Percentiles rank a stretch among this genome's conserved stretches.
These are phyloP conservation scores for Catagonus wagneri DNA, from an alignment of 2,113 vertebrate genomes.

Conservation along the genomic window DNA sequence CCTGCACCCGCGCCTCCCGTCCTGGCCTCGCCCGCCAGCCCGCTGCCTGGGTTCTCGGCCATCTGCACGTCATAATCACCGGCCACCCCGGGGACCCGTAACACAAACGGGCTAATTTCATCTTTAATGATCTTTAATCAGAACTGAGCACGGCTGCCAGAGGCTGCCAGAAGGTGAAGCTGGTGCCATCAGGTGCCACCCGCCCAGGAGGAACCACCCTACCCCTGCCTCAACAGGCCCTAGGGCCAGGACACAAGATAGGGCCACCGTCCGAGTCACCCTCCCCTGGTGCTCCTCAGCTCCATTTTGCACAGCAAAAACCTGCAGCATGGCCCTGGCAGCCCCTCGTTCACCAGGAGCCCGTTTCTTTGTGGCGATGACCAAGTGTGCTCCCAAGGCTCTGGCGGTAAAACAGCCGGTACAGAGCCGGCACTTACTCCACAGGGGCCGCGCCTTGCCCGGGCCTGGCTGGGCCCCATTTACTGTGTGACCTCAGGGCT, in stretches of 20 bases:
- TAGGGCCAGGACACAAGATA: background rate
- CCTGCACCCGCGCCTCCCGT: background rate
- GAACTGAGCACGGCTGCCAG: constrained; percentile 85
- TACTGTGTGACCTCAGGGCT: background rate
- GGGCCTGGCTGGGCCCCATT: background rate
- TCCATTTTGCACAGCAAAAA: background rate
- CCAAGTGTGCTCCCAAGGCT: background rate
- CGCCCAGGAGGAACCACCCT: background rate
- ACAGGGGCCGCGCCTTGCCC: accelerated
- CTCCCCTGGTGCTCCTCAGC: background rate
- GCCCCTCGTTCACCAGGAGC: background rate
- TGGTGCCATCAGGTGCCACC: constrained; percentile 52
- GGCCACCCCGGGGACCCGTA: constrained; percentile 84
- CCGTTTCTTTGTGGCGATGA: constrained; percentile 4
- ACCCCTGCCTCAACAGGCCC: background rate
- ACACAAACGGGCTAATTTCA: constrained; percentile 90
- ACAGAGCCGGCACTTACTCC: background rate
- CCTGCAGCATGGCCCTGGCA: background rate
- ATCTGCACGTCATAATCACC: constrained; percentile 87
- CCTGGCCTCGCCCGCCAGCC: background rate
- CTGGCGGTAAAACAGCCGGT: background rate
- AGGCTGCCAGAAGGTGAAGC: constrained; percentile 85
- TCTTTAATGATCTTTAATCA: constrained; percentile 92
- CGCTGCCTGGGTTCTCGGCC: constrained; percentile 78
- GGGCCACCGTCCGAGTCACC: background rate